These are phyloP conservation scores for Lycocorax pyrrhopterus DNA, from an alignment of 2,113 vertebrate genomes.

Conservation along the genomic window DNA sequence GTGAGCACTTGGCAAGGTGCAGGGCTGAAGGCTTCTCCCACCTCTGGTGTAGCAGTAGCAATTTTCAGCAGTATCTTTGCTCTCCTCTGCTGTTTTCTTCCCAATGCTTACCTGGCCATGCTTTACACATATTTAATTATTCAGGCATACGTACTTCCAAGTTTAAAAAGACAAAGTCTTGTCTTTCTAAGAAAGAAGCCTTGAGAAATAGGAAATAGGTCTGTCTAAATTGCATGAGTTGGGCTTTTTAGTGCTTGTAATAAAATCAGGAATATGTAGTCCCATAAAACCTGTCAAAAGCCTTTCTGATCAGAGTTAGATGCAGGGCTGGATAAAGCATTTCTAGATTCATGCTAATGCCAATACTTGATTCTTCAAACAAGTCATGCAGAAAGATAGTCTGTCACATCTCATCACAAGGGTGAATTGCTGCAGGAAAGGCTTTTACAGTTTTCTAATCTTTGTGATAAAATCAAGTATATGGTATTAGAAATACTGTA, in stretches of 20 bases:
- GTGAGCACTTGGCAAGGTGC: slow-evolving; percentile 34
- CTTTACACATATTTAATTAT: neutral
- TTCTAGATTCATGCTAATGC: neutral
- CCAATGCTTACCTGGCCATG: neutral
- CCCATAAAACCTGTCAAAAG: neutral
- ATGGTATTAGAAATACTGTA: neutral
- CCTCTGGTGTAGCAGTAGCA: neutral
- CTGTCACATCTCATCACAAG: slow-evolving; percentile 10
- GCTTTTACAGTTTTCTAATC: neutral
- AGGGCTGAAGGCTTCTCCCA: neutral
- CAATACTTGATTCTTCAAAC: neutral
- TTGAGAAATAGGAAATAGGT: neutral
- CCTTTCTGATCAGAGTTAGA: neutral
- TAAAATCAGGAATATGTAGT: neutral
- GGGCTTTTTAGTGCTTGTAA: neutral
- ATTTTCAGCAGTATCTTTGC: neutral
- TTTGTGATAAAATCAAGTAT: neutral
- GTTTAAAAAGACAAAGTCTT: neutral
- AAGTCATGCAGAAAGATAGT: neutral
- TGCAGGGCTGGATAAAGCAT: neutral
- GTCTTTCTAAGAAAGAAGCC: neutral
- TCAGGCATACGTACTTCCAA: neutral
- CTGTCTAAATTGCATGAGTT: neutral
- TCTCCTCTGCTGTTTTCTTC: neutral
- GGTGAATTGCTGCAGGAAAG: slow-evolving; percentile 3